These are phyloP conservation scores for Macrotrachela quadricornifera DNA, from an alignment of 1,140 invertebrate species.

Conservation along the genomic window DNA sequence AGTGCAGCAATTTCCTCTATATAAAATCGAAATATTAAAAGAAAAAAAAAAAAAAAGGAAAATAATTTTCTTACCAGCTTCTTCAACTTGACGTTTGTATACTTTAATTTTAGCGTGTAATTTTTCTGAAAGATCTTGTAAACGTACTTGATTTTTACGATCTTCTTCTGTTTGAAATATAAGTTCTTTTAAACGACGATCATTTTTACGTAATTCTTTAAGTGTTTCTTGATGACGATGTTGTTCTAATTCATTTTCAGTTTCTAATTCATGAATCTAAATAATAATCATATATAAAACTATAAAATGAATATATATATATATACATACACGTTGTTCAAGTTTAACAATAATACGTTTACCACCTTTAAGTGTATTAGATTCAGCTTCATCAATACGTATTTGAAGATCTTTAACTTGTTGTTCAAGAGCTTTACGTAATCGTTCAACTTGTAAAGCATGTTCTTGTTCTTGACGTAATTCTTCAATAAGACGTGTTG, in stretches of 20 bases:
- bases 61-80: constrained; percentile 39
- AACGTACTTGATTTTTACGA: constrained; percentile 86
- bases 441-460: constrained; percentile 84
- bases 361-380: constrained; percentile 85
- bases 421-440: constrained; percentile 80
- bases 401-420: constrained; percentile 95
- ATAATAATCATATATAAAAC: background rate
- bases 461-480: constrained; percentile 60
- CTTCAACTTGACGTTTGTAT: constrained; percentile 97
- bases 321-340: constrained; percentile 30
- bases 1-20: constrained; percentile 87
- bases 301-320: background rate
- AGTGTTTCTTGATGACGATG: constrained; percentile 60
- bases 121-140: constrained; percentile 94
- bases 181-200: constrained; percentile 40
- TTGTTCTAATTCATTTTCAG: constrained; percentile 89
- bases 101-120: constrained; percentile 97
- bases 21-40: background rate
- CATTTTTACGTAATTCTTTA: constrained; percentile 52
- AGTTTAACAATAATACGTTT: constrained; percentile 49
- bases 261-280: constrained; percentile 54
- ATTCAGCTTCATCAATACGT: constrained; percentile 80
- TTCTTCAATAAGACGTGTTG: constrained; percentile 84
- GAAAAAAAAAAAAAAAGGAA: background rate
- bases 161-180: constrained; percentile 90